Base-by-base conservation (phyloP, 2,888 invertebrate genomes). In the Nomada ferruginata region DNA sequence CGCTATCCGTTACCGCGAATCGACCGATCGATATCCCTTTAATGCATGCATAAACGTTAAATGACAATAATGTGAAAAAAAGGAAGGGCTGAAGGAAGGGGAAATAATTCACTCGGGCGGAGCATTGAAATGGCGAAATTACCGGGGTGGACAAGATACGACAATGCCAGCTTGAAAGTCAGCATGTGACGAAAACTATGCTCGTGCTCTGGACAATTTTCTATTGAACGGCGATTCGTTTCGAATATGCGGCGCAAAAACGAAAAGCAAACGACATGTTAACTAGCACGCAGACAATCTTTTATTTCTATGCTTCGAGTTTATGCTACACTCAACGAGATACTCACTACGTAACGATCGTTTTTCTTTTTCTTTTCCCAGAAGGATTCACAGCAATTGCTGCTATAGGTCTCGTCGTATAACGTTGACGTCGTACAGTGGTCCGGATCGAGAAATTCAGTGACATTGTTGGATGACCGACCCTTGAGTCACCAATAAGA, bases 41-140 rank as follows among this genome's bases (percentile, higher is more conserved):
- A 83, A 81, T 72, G 65, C 65, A 73, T 61, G 73, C 76, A 66
- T 61, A 76, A 70, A 76, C 72, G 70, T 55, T 70, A 63, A 81
- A 73, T 65, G 69, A 55, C 60, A 66, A 66, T 70, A 42, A 36
- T 53, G 52, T 10, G 53, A 26, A 63, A 57, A 26, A 42, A 36
- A 29, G 4, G 18, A 29, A 13, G 9, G 15, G 1, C 2, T 13
- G 20, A 15, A 20, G 20, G 20, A 2, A 11, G 36, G 61, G n/a
- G 61, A 63, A 52, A 65, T 72, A 66, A 74, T 79, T 59, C 65
- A 11, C 53, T 26, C 44, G 20, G 53, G 36, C 1, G 64, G n/a
- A n/a, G 57, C 29, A 72, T 79, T 59, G 52, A 60, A 60, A 72
- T 61, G 53, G 26, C 55, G 53, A 26, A 60, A 23, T 78, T 78